Percentiles rank a stretch among this genome's conserved stretches.
phyloP scores from a whole-genome alignment of 1,140 invertebrate genomes.

The Eumeta japonica region DNA sequence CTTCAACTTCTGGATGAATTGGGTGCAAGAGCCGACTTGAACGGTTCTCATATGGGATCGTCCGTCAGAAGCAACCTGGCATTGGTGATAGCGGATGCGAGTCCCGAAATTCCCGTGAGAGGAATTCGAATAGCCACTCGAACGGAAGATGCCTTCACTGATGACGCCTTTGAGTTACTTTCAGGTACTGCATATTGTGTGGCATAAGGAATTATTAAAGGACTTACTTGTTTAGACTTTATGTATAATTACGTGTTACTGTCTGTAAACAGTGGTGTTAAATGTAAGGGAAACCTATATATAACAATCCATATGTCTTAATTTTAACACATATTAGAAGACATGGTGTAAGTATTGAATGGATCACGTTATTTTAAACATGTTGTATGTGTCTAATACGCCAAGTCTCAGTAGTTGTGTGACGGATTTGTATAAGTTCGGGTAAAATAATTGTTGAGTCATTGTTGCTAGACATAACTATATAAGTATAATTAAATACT shows the following conservation, averaged over 20 bases:
- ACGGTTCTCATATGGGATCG: constrained; percentile 16
- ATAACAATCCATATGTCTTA: too few relatives aligned
- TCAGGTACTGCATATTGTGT: constrained; percentile 17
- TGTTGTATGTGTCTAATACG: too few relatives aligned
- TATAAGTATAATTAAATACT: too few relatives aligned
- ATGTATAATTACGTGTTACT: not conserved
- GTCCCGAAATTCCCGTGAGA: constrained; percentile 21
- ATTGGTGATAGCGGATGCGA: constrained; percentile 34
- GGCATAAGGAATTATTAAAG: not conserved
- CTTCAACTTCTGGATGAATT: constrained; percentile 38
- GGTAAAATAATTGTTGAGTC: too few relatives aligned
- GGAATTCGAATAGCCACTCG: constrained; percentile 34
- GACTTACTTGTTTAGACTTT: not conserved
- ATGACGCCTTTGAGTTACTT: constrained; percentile 33
- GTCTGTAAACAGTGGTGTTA: not conserved
- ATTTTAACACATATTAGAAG: too few relatives aligned
- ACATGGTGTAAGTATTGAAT: too few relatives aligned
- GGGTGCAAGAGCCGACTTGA: constrained; percentile 29
- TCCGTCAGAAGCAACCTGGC: constrained; percentile 38
- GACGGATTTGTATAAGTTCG: too few relatives aligned
- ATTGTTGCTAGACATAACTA: too few relatives aligned
- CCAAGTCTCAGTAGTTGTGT: too few relatives aligned
- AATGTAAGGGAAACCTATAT: not conserved
- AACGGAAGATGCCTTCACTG: constrained; percentile 24
- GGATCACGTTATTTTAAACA: too few relatives aligned